A percentile compares a stretch with the other conserved stretches of the same genome.
Evolutionary conservation across 2,113 vertebrate species (phyloP).

Genomic region (Paedocypris sp.): DNA sequence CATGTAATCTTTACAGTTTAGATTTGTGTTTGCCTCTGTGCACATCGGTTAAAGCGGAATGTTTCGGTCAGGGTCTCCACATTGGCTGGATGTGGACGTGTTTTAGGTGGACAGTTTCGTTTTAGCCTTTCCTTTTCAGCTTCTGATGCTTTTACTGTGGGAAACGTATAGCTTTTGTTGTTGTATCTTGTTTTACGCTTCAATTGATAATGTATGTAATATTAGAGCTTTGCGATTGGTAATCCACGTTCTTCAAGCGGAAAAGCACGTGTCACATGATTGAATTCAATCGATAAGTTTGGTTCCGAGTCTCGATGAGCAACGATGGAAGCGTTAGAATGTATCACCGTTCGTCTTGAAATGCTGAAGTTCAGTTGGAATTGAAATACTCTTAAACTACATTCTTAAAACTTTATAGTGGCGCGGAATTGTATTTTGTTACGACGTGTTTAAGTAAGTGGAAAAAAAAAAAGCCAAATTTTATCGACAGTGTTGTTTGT

Average conservation of each 20-base stretch:
- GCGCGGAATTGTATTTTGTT: too few relatives aligned
- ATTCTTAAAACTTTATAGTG: constrained; percentile 17
- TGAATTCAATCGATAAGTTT: too few relatives aligned
- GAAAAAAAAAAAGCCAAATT: constrained; percentile 32
- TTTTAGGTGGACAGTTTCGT: background rate
- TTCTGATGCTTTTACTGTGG: background rate
- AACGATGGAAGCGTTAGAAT: background rate
- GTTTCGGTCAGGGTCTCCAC: background rate
- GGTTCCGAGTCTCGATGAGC: background rate
- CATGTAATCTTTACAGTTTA: constrained; percentile 4
- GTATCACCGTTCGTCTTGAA: background rate
- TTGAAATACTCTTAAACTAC: background rate
- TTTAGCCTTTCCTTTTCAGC: constrained; percentile 15
- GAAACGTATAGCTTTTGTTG: too few relatives aligned
- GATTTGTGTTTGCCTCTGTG: constrained; percentile 3
- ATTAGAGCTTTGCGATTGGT: constrained; percentile 10
- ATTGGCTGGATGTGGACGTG: background rate
- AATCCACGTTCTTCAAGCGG: too few relatives aligned
- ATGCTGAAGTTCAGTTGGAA: background rate
- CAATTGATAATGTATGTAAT: constrained; percentile 32
- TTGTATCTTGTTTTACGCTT: constrained; percentile 20
- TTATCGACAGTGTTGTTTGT: background rate
- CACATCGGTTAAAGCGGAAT: constrained; percentile 13
- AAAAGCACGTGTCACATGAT: too few relatives aligned
- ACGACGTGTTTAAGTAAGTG: too few relatives aligned